Conservation (phyloP, 2,113 vertebrate species). For the Plectropomus leopardus region DNA sequence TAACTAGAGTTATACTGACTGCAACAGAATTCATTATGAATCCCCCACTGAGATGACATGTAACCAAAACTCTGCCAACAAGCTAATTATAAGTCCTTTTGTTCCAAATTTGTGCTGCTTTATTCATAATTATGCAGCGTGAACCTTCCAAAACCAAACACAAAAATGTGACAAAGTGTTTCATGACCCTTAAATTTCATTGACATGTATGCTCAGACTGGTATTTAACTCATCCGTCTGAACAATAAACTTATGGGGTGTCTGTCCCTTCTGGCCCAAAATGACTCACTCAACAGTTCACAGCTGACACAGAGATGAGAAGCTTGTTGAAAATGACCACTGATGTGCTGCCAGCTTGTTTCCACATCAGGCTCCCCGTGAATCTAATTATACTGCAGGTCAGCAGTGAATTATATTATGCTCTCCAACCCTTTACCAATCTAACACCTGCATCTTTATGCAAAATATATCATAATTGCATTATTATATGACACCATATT, state of each 20-base stretch:
- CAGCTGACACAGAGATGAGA: background rate
- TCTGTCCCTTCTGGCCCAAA: background rate
- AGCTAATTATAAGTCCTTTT: background rate
- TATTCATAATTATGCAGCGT: background rate
- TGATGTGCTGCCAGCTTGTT: slow-evolving; percentile 21
- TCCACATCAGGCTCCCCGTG: slow-evolving; percentile 10
- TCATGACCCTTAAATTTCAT: background rate
- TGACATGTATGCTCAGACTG: background rate
- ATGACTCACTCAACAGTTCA: slow-evolving; percentile 3
- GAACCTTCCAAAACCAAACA: background rate
- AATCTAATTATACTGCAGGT: background rate
- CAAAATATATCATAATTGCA: background rate
- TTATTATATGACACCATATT: no score
- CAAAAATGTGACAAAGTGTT: background rate
- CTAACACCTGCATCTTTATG: background rate
- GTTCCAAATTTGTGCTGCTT: background rate
- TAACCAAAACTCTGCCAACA: background rate
- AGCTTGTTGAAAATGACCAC: slow-evolving; percentile 7
- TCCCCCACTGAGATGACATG: background rate
- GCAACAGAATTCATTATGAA: background rate
- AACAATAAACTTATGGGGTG: background rate
- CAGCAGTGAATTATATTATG: background rate
- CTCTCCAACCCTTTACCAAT: background rate
- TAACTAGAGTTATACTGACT: background rate
- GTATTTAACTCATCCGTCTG: background rate